Percentiles rank a stretch among this genome's conserved stretches.
Evolutionary conservation across 1,140 invertebrate species (phyloP).

Genomic region (Oryzaephilus surinamensis): DNA sequence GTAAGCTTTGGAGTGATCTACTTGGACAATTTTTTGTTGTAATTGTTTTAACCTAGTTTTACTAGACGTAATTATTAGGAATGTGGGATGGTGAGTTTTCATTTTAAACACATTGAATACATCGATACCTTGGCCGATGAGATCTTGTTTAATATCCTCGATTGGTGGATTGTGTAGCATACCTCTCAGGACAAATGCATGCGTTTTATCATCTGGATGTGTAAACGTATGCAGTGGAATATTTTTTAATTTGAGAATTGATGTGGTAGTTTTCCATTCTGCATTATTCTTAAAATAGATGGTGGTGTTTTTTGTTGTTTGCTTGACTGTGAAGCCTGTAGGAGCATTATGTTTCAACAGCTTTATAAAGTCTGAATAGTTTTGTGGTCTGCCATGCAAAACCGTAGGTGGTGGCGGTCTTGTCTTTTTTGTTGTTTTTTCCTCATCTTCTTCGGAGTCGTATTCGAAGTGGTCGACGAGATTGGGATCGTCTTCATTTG

Average conservation of each 20-base stretch:
- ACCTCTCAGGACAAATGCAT: background rate
- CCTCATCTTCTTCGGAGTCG: too few relatives aligned
- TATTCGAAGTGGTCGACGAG: too few relatives aligned
- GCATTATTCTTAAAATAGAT: background rate
- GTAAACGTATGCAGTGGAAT: background rate
- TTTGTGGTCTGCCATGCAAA: background rate
- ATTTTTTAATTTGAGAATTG: background rate
- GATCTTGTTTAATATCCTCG: background rate
- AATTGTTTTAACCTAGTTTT: background rate
- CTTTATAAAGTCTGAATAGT: background rate
- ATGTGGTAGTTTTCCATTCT: background rate
- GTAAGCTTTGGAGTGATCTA: background rate
- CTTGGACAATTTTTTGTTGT: background rate
- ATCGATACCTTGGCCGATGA: background rate
- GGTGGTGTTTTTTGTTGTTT: background rate
- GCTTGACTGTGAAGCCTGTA: background rate
- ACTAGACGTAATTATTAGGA: slow-evolving; percentile 6
- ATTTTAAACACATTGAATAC: background rate
- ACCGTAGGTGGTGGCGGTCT: background rate
- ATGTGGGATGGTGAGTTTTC: background rate
- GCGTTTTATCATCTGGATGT: background rate
- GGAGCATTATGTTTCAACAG: background rate
- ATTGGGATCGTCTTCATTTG: too few relatives aligned
- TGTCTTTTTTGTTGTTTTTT: background rate
- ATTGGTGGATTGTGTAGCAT: background rate